Evolutionary conservation across 2,113 vertebrate species (phyloP).

Genomic region (Agapornis roseicollis): DNA sequence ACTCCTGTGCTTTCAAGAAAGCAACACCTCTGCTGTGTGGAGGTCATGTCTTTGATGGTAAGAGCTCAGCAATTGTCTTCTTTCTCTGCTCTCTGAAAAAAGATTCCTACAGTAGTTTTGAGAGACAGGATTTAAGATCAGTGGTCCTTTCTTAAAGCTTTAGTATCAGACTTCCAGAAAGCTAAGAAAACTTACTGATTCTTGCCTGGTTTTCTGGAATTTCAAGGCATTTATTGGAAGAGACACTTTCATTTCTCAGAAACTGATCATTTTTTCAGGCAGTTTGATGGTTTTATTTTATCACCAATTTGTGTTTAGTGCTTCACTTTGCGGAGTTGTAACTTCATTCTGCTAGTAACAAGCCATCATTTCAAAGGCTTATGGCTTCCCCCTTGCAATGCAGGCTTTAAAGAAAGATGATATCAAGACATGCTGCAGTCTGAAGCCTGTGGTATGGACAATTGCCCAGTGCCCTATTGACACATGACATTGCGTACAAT

Average conservation of each 20-base stretch:
- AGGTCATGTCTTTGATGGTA: background rate
- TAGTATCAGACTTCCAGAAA: background rate
- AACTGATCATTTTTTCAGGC: background rate
- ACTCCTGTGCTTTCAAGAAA: background rate
- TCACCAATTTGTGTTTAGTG: background rate
- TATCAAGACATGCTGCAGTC: background rate
- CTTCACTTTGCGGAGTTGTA: background rate
- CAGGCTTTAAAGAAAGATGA: background rate
- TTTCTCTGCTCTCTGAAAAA: background rate
- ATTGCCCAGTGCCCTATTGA: background rate
- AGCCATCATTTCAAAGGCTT: background rate
- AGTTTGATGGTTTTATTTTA: background rate
- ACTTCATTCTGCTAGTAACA: background rate
- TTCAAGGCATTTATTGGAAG: background rate
- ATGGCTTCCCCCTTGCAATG: background rate
- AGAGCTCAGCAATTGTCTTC: background rate
- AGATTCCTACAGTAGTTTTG: background rate
- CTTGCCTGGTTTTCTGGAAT: background rate
- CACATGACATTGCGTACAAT: background rate
- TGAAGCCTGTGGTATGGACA: background rate
- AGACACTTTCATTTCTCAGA: background rate
- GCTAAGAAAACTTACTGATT: background rate
- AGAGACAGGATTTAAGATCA: background rate
- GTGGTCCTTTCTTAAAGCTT: background rate
- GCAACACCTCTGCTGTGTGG: background rate